Evolutionary conservation across 2,888 invertebrate species (phyloP), one percentile per base, ranked within the genome.

Genomic region (Oxycera nigricornis): DNA sequence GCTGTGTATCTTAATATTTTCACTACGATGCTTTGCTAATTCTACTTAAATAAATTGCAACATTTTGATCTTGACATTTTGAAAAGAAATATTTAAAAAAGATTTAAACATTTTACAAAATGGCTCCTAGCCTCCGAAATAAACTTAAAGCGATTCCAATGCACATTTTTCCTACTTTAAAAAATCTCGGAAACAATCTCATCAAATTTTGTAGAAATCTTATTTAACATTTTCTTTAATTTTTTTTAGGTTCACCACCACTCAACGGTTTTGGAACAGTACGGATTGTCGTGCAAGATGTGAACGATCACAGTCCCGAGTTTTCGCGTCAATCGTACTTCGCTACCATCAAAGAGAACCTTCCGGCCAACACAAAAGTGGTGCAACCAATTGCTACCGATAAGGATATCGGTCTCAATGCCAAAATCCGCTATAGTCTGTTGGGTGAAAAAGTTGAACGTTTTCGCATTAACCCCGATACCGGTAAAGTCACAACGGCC

Each of bases 221-320:
- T 55, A 74, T 31, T n/a, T 74, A 39, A 75, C 11, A 52, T 65
- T 72, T 67, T 74, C 26, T 74, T 72, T 30, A 76, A 79, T 78
- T 78, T 78, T 77, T 89, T 89, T 55, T 88, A 94, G 97, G 96
- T 74, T 94, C 94, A 22, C 96, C 97, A 20, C 94, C 96, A 1
- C 87, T 97, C 74, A 96, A 96, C 1, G 97, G 97, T 65, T 94
- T 96, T 2, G 97, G 97, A 46, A 93, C 94, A 65, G 93, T 98
- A 1, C 90, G 91, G 81, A 92, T 98, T 75, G 88, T 94, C 72
- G 96, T 98, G 9, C 93, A 95, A 86, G 98, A 98, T 84, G 93
- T 95, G 74, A 97, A 97, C 84, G 97, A 97, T 83, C 95, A 97
- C 83, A 91, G 91, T 79, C 97, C 97, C 0, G 91, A 92, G 80